A percentile compares a stretch with the other conserved stretches of the same genome.
Conservation (phyloP, 2,797 vertebrate species). For the Malacoctenus gilli region DNA sequence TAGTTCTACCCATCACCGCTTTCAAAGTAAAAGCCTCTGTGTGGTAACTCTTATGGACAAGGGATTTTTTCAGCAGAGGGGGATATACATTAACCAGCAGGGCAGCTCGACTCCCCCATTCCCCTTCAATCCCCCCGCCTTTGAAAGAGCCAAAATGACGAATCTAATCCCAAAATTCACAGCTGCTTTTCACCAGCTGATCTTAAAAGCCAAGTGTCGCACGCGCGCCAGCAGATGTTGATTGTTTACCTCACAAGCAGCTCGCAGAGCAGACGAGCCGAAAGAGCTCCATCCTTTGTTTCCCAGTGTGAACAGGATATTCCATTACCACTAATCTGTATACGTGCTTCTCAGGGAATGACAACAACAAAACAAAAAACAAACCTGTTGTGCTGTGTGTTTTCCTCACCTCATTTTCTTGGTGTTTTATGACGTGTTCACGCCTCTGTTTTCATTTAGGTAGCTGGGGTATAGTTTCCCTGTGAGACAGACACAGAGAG, state of each 20-base stretch:
- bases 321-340: neutral
- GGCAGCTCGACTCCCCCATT: no score
- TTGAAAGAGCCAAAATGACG: neutral
- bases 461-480: slow-evolving; percentile 79
- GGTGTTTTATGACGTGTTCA: no score
- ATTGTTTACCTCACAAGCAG: neutral
- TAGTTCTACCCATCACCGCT: no score
- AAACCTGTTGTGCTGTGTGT: neutral
- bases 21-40: no score
- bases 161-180: slow-evolving; percentile 10
- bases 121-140: no score
- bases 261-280: neutral
- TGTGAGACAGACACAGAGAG: slow-evolving; percentile 77
- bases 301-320: neutral
- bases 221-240: slow-evolving; percentile 14
- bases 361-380: neutral
- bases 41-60: no score
- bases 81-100: no score
- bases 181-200: slow-evolving; percentile 12
- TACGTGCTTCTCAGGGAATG: neutral
- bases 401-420: no score
- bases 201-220: slow-evolving; percentile 1
- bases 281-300: slow-evolving; percentile 2
- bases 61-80: no score
- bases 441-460: slow-evolving; percentile 73